Percentiles rank a stretch among this genome's conserved stretches.
Evolutionary conservation across 2,113 vertebrate species (phyloP).

Genomic region (Stigmatopora nigra): DNA sequence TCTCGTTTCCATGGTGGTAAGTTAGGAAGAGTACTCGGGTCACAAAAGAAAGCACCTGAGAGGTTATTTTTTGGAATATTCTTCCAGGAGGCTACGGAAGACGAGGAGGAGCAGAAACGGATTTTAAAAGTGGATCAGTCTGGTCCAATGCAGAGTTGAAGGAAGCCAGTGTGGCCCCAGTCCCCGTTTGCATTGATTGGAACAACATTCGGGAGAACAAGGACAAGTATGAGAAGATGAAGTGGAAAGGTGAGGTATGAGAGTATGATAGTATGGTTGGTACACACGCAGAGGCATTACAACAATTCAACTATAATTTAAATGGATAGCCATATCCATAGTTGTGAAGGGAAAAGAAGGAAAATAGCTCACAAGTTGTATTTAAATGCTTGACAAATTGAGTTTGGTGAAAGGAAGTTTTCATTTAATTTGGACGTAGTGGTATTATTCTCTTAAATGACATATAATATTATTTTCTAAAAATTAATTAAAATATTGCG

Average conservation of each 20-base stretch:
- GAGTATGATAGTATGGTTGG: not conserved
- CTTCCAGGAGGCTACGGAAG: not conserved
- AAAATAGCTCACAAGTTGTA: not conserved
- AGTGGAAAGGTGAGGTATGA: slow-evolving; percentile 80
- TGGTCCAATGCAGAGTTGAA: slow-evolving; percentile 50
- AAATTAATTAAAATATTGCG: no score
- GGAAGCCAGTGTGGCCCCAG: not conserved
- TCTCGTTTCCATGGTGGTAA: slow-evolving; percentile 23
- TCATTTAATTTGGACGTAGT: no score
- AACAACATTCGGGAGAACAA: slow-evolving; percentile 75
- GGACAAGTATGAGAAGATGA: slow-evolving; percentile 78
- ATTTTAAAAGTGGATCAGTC: slow-evolving; percentile 17
- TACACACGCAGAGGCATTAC: not conserved
- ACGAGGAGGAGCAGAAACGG: not conserved
- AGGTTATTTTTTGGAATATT: not conserved
- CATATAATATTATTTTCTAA: no score
- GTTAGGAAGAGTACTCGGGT: not conserved
- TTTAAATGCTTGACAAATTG: not conserved
- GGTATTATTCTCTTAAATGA: no score
- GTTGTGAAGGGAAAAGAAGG: not conserved
- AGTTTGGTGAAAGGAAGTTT: not conserved
- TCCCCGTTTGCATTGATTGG: slow-evolving; percentile 75
- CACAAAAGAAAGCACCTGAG: not conserved
- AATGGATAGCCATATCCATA: not conserved
- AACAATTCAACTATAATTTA: not conserved